Evolutionary conservation across 2,113 vertebrate genomes (phyloP).

Genomic region (Ceyx cyanopectus): DNA sequence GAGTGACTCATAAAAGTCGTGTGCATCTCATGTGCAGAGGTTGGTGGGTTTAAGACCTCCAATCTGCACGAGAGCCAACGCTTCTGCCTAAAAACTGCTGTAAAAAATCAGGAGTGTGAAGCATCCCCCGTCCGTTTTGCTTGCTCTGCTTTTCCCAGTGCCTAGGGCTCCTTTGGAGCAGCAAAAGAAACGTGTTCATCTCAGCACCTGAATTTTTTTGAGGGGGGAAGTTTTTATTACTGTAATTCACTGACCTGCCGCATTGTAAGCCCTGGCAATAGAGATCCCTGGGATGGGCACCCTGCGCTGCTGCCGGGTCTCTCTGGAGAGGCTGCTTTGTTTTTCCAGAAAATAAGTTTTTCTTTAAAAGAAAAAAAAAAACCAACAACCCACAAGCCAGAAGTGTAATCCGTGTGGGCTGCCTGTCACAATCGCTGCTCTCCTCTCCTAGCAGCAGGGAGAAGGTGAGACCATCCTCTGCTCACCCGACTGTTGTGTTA

Average conservation of each 20-base stretch:
- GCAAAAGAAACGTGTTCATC: neutral
- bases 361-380: neutral
- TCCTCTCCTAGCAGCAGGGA: slow-evolving; percentile 47
- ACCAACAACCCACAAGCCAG: neutral
- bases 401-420: slow-evolving; percentile 31
- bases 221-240: slow-evolving; percentile 10
- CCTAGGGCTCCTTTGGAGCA: neutral
- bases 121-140: rapidly evolving
- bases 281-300: slow-evolving; percentile 32
- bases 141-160: neutral
- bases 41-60: neutral
- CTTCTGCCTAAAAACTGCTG: neutral
- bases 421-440: slow-evolving; percentile 38
- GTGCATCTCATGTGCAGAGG: neutral
- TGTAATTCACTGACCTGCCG: slow-evolving; percentile 66
- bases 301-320: neutral
- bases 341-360: neutral
- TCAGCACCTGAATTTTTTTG: neutral
- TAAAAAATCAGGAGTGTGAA: neutral
- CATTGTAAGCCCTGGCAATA: slow-evolving; percentile 55
- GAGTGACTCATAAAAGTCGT: neutral
- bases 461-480: slow-evolving; percentile 53
- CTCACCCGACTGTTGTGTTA: slow-evolving; percentile 27
- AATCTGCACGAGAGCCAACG: rapidly evolving
- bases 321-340: neutral